phyloP scores from a whole-genome alignment of 2,888 invertebrate genomes.

The Eucera pruinosa region DNA sequence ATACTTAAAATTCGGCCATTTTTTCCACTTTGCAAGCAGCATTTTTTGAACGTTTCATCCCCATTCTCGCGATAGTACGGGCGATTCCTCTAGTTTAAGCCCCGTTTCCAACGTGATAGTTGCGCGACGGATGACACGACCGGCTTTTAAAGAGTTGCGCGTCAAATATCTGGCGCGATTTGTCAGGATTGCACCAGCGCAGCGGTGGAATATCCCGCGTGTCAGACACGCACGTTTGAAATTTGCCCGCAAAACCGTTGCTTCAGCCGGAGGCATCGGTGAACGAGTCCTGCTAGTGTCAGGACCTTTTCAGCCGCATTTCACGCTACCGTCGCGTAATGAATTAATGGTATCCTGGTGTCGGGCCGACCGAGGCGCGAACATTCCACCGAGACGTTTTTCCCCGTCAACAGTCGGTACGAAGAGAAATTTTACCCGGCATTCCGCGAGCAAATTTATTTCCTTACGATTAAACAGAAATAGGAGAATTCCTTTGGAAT shows the following conservation, averaged over 20 bases:
- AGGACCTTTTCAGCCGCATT: conserved; percentile 21
- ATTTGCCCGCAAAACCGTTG: neutral
- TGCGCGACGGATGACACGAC: too few species aligned
- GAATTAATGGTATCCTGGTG: conserved; percentile 19
- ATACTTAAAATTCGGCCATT: too few species aligned
- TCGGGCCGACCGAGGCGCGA: conserved; percentile 2
- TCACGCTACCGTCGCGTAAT: conserved; percentile 1
- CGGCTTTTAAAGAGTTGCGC: neutral
- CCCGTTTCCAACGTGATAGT: too few species aligned
- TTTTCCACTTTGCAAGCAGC: too few species aligned
- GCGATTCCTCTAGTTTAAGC: too few species aligned
- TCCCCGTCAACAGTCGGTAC: neutral
- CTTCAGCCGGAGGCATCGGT: neutral
- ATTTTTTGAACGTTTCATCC: too few species aligned
- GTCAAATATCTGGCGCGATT: neutral
- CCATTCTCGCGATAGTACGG: too few species aligned
- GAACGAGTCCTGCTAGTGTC: conserved; percentile 21
- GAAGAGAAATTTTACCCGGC: neutral
- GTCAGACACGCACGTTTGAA: conserved; percentile 1
- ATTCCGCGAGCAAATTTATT: neutral
- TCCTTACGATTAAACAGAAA: neutral
- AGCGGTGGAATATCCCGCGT: neutral
- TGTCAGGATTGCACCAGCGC: neutral
- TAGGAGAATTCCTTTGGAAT: too few species aligned
- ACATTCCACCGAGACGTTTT: conserved; percentile 10